These are phyloP conservation scores for Botrylloides violaceus DNA, from an alignment of 23 tunicate species.

Conservation along the genomic window DNA sequence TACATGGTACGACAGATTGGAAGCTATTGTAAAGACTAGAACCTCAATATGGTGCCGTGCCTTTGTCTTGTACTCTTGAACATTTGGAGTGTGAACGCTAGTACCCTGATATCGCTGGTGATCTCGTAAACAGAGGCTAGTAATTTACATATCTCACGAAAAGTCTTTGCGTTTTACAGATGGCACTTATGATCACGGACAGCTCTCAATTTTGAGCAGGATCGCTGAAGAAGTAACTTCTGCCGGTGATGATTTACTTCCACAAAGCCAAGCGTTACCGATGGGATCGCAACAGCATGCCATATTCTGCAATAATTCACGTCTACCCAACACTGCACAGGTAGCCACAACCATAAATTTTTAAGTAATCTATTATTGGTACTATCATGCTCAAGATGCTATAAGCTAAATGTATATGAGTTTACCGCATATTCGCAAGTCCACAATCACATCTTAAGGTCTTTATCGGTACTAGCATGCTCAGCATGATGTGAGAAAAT, in stretches of 20 bases:
- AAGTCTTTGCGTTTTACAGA: conserved; percentile 8
- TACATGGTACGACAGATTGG: background rate
- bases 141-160: conserved; percentile 17
- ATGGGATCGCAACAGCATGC: background rate
- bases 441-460: too few relatives aligned
- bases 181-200: conserved; percentile 22
- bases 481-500: too few relatives aligned
- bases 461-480: too few relatives aligned
- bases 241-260: conserved; percentile 7
- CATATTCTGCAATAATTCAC: background rate
- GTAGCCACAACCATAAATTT: too few relatives aligned
- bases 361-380: too few relatives aligned
- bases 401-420: too few relatives aligned
- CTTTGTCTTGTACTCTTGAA: background rate
- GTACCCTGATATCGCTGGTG: too few relatives aligned
- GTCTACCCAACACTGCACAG: background rate
- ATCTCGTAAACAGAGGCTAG: too few relatives aligned
- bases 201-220: conserved; percentile 20
- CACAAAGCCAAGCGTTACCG: conserved; percentile 3
- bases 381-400: too few relatives aligned
- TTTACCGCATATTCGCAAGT: too few relatives aligned
- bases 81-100: background rate
- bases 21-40: background rate
- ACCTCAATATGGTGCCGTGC: background rate
- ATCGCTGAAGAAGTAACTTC: conserved; percentile 19